Conservation (phyloP, 2,888 invertebrate genomes). For the Hirudinaria manillensis region DNA sequence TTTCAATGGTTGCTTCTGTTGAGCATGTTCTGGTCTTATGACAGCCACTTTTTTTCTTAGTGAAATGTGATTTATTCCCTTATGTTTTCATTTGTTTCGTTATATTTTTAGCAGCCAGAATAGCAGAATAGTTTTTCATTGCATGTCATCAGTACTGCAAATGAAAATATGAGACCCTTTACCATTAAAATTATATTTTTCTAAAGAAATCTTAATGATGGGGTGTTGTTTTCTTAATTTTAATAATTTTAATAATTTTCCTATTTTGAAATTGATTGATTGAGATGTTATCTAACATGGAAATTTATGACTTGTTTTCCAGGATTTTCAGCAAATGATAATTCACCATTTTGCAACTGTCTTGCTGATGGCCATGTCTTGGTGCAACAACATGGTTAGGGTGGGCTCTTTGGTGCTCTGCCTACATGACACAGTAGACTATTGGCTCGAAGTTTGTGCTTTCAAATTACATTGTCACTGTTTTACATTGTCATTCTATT, state of each 20-base stretch:
- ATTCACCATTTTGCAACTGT: constrained; percentile 92
- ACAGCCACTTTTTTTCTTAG: not conserved
- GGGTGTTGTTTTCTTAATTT: not conserved
- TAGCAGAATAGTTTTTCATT: too few species aligned
- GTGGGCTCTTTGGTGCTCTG: constrained; percentile 76
- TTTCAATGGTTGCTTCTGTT: not conserved
- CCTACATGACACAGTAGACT: constrained; percentile 57
- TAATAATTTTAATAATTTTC: not conserved
- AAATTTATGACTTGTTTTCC: constrained; percentile 37
- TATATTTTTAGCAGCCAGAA: not conserved
- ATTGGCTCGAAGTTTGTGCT: constrained; percentile 53
- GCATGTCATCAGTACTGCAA: not conserved
- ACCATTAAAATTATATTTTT: too few species aligned
- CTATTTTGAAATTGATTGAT: not conserved
- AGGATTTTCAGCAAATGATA: constrained; percentile 92
- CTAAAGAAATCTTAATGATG: not conserved
- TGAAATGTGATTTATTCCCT: too few species aligned
- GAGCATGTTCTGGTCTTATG: not conserved
- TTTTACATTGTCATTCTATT: not conserved
- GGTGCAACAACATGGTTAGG: constrained; percentile 83
- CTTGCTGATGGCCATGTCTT: constrained; percentile 80
- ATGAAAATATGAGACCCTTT: too few species aligned
- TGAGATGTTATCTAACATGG: not conserved
- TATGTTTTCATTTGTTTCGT: not conserved
- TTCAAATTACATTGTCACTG: not conserved